phyloP scores from a whole-genome alignment of 2,113 vertebrate species.

The Taurulus bubalis region DNA sequence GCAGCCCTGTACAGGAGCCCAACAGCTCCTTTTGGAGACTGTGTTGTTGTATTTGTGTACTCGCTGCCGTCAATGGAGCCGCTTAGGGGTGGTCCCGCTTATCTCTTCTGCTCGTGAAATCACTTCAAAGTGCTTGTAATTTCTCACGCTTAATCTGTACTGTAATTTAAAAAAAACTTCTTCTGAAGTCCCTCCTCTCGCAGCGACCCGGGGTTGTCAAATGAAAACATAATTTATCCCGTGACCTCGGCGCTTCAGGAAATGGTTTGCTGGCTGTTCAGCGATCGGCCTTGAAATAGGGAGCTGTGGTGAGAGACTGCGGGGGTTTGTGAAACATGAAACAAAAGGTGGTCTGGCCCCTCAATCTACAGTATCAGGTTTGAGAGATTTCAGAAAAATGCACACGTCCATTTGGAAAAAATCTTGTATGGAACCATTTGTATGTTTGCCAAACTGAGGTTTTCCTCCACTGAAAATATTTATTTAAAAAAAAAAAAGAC shows the following conservation, averaged over 20 bases:
- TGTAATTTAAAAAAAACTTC: conserved; percentile 73
- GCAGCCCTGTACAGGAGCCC: too few species aligned
- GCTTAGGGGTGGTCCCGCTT: conserved; percentile 74
- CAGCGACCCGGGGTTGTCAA: conserved; percentile 72
- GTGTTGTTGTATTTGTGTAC: conserved; percentile 48
- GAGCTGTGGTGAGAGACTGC: conserved; percentile 65
- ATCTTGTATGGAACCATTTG: conserved; percentile 76
- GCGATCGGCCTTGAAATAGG: conserved; percentile 77
- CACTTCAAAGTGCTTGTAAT: conserved; percentile 79
- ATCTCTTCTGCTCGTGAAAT: conserved; percentile 74
- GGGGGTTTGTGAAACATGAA: conserved; percentile 78
- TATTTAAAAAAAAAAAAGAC: conserved; percentile 70
- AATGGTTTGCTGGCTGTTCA: conserved; percentile 75
- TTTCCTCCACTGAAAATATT: conserved; percentile 83
- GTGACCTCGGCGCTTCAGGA: conserved; percentile 77
- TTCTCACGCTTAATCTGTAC: conserved; percentile 82
- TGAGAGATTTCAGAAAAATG: conserved; percentile 78
- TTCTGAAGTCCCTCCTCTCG: conserved; percentile 69
- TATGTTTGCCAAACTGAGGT: conserved; percentile 78
- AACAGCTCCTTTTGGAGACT: too few species aligned
- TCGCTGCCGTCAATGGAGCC: conserved; percentile 24
- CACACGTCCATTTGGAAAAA: conserved; percentile 78
- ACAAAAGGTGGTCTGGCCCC: conserved; percentile 79
- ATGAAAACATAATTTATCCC: conserved; percentile 80
- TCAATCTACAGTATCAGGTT: conserved; percentile 79